Evolutionary conservation across 2,113 vertebrate genomes (phyloP).

Genomic region (Tretioscincus oriximinensis): DNA sequence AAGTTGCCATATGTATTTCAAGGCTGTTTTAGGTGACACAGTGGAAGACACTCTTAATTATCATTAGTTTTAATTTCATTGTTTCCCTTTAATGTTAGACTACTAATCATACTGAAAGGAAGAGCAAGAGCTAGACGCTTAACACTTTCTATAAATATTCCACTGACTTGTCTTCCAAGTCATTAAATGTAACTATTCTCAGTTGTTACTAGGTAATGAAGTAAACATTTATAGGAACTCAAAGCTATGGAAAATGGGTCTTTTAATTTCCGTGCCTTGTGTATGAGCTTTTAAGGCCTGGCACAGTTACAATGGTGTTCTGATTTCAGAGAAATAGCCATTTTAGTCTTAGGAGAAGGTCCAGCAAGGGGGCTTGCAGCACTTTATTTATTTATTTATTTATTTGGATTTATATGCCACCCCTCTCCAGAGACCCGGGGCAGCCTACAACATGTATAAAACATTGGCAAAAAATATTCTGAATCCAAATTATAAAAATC

Average conservation of each 20-base stretch:
- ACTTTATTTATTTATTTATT: no score
- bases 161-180: conserved; percentile 48
- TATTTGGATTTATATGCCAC: no score
- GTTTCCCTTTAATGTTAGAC: conserved; percentile 21
- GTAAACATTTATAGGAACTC: conserved; percentile 30
- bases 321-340: neutral
- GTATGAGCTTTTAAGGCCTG: conserved; percentile 22
- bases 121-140: neutral
- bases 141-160: conserved; percentile 41
- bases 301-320: neutral
- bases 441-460: no score
- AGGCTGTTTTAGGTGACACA: neutral
- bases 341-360: no score
- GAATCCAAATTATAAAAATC: no score
- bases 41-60: neutral
- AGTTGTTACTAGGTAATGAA: conserved; percentile 46
- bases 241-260: neutral
- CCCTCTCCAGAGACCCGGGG: no score
- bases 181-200: conserved; percentile 43
- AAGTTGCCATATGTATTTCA: neutral
- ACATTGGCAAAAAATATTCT: no score
- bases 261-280: neutral
- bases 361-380: no score
- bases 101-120: conserved; percentile 1
- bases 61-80: conserved; percentile 6